Evolutionary conservation across 2,797 vertebrate genomes (phyloP), one percentile per base, ranked within the genome.

Genomic region (Malurus leucopterus): DNA sequence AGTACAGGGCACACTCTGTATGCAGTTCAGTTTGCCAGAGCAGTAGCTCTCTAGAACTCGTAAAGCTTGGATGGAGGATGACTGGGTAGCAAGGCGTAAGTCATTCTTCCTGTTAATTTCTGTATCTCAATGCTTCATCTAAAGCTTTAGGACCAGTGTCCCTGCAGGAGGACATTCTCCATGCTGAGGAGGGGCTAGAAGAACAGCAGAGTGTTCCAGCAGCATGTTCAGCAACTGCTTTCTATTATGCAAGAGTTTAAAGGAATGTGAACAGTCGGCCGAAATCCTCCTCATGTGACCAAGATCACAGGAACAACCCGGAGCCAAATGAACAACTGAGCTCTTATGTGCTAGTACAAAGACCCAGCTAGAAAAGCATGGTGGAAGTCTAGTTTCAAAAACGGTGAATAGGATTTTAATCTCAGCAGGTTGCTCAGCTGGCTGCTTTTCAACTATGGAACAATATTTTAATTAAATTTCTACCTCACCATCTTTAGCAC

Each of bases 221-320:
- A 98, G 91, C 95, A 72, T 91, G 97, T 96, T 68, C 96, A 98
- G 81, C 97, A 98, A 86, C 97, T 98, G 47, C 96, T 98, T 91
- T 98, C 97, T 74, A 96, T 98, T 96, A 98, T 98, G 97, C 97
- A 98, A 89, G 97, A 98, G 95, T 98, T 98, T 94, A 98, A 98
- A 97, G 97, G 97, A 95, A 98, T 98, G 98, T 98, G 86, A 95
- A 30, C 26, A 27, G 22, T 55, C 80, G 88, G 71, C 74, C 0
- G 41, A 94, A 95, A 94, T 59, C 59, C 53, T 85, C 46, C 63
- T 89, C 89, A 91, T 76, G 75, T 93, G 93, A 90, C 62, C 34
- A 53, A 84, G 55, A 91, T 80, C 90, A 93, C 53, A 95, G 87
- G 38, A 80, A 75, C 63, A 71, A 81, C 36, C 40, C 6, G 0